Conservation (phyloP, 2,888 invertebrate species). For the Hemicrepidius hirtus region DNA sequence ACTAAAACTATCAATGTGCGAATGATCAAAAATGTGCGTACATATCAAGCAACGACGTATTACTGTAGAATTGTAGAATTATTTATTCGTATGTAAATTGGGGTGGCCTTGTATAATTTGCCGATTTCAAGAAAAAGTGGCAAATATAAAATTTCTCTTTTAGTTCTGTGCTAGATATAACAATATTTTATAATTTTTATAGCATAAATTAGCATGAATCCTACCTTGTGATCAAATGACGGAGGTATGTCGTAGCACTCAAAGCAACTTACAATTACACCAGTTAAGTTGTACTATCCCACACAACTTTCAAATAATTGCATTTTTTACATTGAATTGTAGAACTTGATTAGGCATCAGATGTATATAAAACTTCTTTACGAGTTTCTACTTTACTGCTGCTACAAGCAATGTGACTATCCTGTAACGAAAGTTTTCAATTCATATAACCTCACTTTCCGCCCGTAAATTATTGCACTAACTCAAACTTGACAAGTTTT, state of each 20-base stretch:
- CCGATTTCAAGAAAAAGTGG: constrained; percentile 63
- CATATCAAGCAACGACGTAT: no score
- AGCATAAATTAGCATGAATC: constrained; percentile 18
- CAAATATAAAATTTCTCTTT: constrained; percentile 58
- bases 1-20: background rate
- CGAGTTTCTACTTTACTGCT: constrained; percentile 7
- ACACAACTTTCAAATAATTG: constrained; percentile 64
- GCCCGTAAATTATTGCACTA: no score
- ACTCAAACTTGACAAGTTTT: no score
- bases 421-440: constrained; percentile 37
- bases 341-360: constrained; percentile 51
- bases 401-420: constrained; percentile 45
- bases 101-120: constrained; percentile 60
- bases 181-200: constrained; percentile 33
- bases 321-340: constrained; percentile 65
- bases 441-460: constrained; percentile 36
- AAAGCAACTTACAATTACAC: constrained; percentile 65
- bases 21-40: no score
- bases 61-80: background rate
- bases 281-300: constrained; percentile 62
- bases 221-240: constrained; percentile 22
- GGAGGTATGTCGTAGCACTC: constrained; percentile 63
- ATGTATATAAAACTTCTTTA: constrained; percentile 48
- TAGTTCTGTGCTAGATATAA: constrained; percentile 61
- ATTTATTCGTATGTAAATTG: background rate